Percentiles rank a stretch among this genome's conserved stretches.
Evolutionary conservation across 2,113 vertebrate species (phyloP).

Genomic region (Spea bombifrons): DNA sequence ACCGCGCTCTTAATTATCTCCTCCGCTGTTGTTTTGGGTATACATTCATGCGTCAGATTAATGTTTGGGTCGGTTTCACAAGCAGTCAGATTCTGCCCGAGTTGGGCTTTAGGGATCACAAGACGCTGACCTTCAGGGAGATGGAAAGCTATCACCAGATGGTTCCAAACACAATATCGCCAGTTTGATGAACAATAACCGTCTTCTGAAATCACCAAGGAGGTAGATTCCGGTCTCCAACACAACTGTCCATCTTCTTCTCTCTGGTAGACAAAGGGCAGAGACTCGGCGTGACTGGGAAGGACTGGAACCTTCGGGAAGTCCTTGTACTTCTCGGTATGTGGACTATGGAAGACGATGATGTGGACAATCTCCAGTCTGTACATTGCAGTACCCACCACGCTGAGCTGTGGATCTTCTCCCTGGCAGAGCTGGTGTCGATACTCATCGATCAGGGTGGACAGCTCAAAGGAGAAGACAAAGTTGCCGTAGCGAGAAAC

Average conservation of each 20-base stretch:
- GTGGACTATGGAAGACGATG: conserved; percentile 21
- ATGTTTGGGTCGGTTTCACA: neutral
- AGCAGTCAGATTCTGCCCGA: neutral
- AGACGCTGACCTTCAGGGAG: neutral
- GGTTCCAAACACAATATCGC: conserved; percentile 9
- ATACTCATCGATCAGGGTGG: neutral
- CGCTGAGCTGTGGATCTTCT: conserved; percentile 13
- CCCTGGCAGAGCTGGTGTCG: neutral
- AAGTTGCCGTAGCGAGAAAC: conserved; percentile 17
- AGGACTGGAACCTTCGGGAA: neutral
- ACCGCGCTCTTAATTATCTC: too few relatives aligned
- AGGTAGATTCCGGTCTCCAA: conserved; percentile 31
- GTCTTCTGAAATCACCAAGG: conserved; percentile 3
- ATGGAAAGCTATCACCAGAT: conserved; percentile 10
- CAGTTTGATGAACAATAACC: too few relatives aligned
- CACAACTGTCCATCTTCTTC: neutral
- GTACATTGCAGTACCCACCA: conserved; percentile 21
- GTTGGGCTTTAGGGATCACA: neutral
- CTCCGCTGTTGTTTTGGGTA: too few relatives aligned
- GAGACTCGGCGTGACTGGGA: neutral
- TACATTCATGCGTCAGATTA: neutral
- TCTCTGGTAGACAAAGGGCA: neutral
- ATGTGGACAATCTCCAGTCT: conserved; percentile 24
- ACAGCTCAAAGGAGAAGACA: conserved; percentile 19
- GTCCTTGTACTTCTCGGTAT: neutral